phyloP scores from a whole-genome alignment of 2,113 vertebrate species.

The Python bivittatus region DNA sequence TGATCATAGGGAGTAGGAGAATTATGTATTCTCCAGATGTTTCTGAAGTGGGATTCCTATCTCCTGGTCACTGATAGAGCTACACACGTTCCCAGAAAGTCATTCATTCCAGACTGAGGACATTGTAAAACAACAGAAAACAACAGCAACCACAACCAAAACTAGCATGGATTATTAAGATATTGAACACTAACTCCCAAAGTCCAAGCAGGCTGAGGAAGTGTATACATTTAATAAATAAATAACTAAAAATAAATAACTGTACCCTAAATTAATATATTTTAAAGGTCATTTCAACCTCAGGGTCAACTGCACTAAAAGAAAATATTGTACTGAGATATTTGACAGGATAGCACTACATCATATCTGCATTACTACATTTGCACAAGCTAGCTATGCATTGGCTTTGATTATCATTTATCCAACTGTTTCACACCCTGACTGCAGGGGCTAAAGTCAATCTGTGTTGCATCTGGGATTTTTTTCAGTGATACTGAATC shows the following conservation, averaged over 20 bases:
- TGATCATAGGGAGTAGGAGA: neutral
- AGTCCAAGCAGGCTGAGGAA: neutral
- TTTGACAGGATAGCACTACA: neutral
- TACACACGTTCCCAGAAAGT: neutral
- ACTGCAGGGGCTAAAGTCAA: neutral
- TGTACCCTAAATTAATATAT: neutral
- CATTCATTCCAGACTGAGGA: conserved; percentile 16
- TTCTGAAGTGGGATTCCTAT: neutral
- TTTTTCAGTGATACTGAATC: neutral
- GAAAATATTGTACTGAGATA: neutral
- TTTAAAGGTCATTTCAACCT: neutral
- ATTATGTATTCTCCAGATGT: neutral
- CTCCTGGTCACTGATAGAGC: neutral
- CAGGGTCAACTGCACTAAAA: neutral
- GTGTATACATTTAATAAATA: neutral
- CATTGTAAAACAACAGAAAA: conserved; percentile 38
- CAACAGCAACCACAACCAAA: too few relatives aligned
- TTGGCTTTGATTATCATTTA: neutral
- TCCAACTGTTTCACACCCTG: neutral
- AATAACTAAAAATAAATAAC: neutral
- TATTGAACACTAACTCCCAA: conserved; percentile 38
- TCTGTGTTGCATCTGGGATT: neutral
- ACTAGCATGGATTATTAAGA: conserved; percentile 27
- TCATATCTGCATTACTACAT: neutral
- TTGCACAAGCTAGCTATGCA: neutral